Evolutionary conservation across 2,888 invertebrate genomes (phyloP).

Genomic region (Prionchulus punctatus): DNA sequence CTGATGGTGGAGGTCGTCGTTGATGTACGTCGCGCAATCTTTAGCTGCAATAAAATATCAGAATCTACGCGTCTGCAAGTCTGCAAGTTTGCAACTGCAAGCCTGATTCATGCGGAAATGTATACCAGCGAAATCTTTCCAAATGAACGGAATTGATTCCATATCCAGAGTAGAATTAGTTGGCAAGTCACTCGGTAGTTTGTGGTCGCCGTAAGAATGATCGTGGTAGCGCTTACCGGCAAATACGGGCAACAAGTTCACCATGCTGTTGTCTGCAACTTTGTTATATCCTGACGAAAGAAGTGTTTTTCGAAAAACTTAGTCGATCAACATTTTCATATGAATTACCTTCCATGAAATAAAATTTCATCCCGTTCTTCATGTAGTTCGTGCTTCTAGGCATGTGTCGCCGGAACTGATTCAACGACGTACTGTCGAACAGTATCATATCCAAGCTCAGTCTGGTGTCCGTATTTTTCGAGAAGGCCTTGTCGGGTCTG

Average conservation of each 20-base stretch:
- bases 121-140: slow-evolving; percentile 24
- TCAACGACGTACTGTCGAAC: slow-evolving; percentile 3
- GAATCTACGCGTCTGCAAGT: too few species aligned
- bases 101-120: too few species aligned
- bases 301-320: too few species aligned
- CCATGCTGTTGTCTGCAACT: slow-evolving; percentile 82
- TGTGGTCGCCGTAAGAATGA: slow-evolving; percentile 15
- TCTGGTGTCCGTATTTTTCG: neutral
- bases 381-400: slow-evolving; percentile 42
- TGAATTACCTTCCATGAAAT: slow-evolving; percentile 66
- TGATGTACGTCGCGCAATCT: slow-evolving; percentile 20
- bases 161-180: slow-evolving; percentile 14
- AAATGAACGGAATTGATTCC: slow-evolving; percentile 19
- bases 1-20: slow-evolving; percentile 20
- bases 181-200: slow-evolving; percentile 18
- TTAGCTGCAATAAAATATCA: slow-evolving; percentile 15
- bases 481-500: neutral
- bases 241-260: slow-evolving; percentile 65
- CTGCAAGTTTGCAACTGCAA: too few species aligned
- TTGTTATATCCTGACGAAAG: too few species aligned
- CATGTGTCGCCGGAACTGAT: slow-evolving; percentile 23
- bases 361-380: slow-evolving; percentile 46
- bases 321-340: too few species aligned
- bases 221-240: slow-evolving; percentile 41
- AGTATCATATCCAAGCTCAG: neutral